Percentiles rank a stretch among this genome's conserved stretches.
phyloP scores from a whole-genome alignment of 2,113 vertebrate species.

The Chloropsis hardwickii region DNA sequence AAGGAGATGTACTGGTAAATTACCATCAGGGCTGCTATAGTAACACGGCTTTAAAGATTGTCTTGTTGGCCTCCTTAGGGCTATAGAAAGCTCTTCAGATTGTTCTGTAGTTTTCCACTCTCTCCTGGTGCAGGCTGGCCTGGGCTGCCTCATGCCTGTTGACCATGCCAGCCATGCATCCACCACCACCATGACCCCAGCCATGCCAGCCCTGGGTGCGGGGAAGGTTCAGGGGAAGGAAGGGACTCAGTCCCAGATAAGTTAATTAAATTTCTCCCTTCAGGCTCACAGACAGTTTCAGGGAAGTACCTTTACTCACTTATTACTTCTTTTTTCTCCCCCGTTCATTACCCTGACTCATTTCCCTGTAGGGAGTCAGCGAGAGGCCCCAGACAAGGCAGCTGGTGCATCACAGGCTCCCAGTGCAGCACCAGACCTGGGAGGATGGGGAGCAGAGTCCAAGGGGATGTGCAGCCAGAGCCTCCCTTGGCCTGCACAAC shows the following conservation, averaged over 20 bases:
- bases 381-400: background rate
- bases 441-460: no score
- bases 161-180: rapidly evolving
- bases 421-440: background rate
- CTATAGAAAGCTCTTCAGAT: slow-evolving; percentile 17
- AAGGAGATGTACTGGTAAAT: slow-evolving; percentile 54
- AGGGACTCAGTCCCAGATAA: background rate
- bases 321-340: background rate
- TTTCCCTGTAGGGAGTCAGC: background rate
- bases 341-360: background rate
- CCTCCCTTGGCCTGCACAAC: rapidly evolving
- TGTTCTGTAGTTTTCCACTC: slow-evolving; percentile 59
- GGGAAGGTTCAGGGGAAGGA: background rate
- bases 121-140: background rate
- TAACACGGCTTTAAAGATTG: slow-evolving; percentile 52
- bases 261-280: background rate
- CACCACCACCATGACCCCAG: background rate
- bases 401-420: background rate
- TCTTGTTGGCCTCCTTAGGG: slow-evolving; percentile 34
- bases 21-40: slow-evolving; percentile 63
- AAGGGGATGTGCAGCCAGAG: background rate
- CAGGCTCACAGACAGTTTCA: background rate
- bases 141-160: background rate
- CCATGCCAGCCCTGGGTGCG: background rate
- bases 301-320: background rate